phyloP scores from a whole-genome alignment of 1,140 invertebrate genomes.

The Mamestra configurata region DNA sequence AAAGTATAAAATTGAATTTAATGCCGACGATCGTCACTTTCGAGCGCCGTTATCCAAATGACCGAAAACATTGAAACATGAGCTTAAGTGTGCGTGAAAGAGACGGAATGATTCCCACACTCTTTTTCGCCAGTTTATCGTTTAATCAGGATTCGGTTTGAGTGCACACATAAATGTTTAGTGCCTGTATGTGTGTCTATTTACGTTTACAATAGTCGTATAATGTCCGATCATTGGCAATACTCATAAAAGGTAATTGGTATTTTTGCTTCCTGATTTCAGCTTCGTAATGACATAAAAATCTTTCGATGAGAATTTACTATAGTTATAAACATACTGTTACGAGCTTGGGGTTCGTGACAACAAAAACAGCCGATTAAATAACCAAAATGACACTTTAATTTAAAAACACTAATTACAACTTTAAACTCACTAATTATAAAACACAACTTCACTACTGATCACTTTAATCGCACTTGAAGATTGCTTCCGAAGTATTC shows the following conservation, averaged over 20 bases:
- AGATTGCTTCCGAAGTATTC: too few species aligned
- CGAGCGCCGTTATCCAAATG: conserved; percentile 32
- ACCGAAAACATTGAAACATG: conserved; percentile 40
- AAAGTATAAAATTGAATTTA: conserved; percentile 44
- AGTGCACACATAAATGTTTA: conserved; percentile 42
- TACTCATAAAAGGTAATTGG: conserved; percentile 36
- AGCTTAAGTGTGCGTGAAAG: conserved; percentile 25
- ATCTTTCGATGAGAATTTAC: neutral
- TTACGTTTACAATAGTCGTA: conserved; percentile 44
- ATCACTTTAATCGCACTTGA: too few species aligned
- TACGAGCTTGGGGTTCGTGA: too few species aligned
- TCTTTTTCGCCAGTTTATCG: conserved; percentile 25
- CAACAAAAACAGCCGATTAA: too few species aligned
- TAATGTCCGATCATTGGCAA: conserved; percentile 39
- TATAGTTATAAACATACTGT: too few species aligned
- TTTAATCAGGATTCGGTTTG: conserved; percentile 43
- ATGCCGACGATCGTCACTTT: neutral
- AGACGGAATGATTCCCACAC: neutral
- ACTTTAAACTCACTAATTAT: too few species aligned
- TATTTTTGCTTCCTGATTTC: conserved; percentile 31
- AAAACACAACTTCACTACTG: too few species aligned
- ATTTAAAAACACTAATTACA: too few species aligned
- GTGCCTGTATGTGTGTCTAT: conserved; percentile 36
- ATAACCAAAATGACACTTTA: too few species aligned
- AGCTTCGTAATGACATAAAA: neutral